A percentile compares a stretch with the other conserved stretches of the same genome.
These are phyloP conservation scores for Apostichopus californicus DNA, from an alignment of 35 echinoderm and acorn worm genomes.

Conservation along the genomic window DNA sequence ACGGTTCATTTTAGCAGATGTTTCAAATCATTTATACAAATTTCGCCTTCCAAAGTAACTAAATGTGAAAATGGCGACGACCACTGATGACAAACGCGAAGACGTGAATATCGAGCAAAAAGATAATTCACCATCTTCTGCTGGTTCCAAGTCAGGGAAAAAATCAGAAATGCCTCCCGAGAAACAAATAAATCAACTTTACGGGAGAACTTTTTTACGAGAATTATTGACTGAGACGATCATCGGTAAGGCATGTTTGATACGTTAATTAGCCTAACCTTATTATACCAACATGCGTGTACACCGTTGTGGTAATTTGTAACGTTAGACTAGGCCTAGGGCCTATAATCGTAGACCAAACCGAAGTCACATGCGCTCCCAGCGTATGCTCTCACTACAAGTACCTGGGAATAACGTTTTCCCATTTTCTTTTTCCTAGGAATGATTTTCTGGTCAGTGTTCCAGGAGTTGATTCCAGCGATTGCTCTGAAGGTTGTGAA, in stretches of 20 bases:
- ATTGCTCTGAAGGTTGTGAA: constrained; percentile 84
- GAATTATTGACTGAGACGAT: constrained; percentile 22
- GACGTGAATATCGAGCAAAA: not conserved
- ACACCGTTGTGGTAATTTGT: not conserved
- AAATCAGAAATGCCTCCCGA: not conserved
- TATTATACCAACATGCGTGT: not conserved
- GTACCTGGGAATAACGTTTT: not conserved
- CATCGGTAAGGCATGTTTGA: not conserved
- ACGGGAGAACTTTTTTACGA: constrained; percentile 16
- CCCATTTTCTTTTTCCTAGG: constrained; percentile 34
- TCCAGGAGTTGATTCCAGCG: constrained; percentile 84
- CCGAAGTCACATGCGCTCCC: not conserved
- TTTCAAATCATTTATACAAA: not conserved
- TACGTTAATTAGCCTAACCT: not conserved
- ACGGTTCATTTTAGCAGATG: too few species aligned
- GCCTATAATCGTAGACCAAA: not conserved
- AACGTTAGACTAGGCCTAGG: not conserved
- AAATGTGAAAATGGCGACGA: not conserved
- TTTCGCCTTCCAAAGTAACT: not conserved
- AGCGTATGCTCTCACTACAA: not conserved
- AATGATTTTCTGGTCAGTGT: constrained; percentile 86
- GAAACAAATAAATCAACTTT: not conserved
- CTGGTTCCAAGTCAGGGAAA: not conserved
- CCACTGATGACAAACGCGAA: not conserved
- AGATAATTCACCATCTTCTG: not conserved